Evolutionary conservation across 1,140 invertebrate genomes (phyloP).

Genomic region (Pseudomyrmex flavicornis): DNA sequence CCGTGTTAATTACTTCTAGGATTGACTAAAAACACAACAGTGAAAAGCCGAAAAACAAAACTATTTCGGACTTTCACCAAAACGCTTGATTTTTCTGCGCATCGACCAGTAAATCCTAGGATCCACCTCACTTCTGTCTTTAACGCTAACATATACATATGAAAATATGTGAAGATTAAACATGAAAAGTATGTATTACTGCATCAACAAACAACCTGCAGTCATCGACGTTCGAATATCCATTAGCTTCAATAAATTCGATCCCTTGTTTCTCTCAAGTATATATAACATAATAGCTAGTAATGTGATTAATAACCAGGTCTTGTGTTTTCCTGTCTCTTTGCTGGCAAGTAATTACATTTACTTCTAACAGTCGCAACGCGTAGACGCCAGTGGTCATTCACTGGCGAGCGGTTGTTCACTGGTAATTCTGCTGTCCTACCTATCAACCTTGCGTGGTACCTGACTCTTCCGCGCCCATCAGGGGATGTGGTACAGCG

Average conservation of each 20-base stretch:
- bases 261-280: not conserved
- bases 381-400: conserved; percentile 37
- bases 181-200: not conserved
- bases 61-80: too few species aligned
- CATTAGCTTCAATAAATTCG: not conserved
- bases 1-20: too few species aligned
- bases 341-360: conserved; percentile 40
- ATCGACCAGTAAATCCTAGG: too few species aligned
- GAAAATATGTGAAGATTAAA: too few species aligned
- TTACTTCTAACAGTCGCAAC: conserved; percentile 32
- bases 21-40: too few species aligned
- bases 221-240: not conserved
- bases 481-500: conserved; percentile 50
- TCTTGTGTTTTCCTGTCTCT: conserved; percentile 2
- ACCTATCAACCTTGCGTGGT: conserved; percentile 46
- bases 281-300: not conserved
- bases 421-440: conserved; percentile 15
- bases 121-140: too few species aligned
- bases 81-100: too few species aligned
- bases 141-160: too few species aligned
- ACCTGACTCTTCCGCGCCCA: conserved; percentile 52
- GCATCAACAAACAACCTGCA: not conserved
- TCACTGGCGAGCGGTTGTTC: conserved; percentile 49
- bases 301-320: conserved; percentile 40
- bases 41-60: too few species aligned